Percentiles rank a stretch among this genome's conserved stretches.
These are phyloP conservation scores for Zhengitettix transpicula DNA, from an alignment of 2,888 invertebrate genomes.

Conservation along the genomic window DNA sequence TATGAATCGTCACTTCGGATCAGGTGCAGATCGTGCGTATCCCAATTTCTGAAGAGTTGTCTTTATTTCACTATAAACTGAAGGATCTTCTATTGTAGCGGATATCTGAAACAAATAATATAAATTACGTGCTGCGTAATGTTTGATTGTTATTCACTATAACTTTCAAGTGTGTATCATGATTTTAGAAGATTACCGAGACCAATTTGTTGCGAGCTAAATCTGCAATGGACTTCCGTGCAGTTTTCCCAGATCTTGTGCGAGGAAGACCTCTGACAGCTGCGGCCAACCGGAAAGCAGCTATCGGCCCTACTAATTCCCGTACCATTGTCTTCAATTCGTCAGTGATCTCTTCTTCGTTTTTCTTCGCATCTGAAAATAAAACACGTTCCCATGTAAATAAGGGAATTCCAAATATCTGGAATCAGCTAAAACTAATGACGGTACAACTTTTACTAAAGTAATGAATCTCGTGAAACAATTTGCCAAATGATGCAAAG, in stretches of 20 bases:
- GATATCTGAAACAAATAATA: constrained; percentile 35
- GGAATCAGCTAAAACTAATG: no score
- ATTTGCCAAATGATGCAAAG: no score
- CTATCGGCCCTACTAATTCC: constrained; percentile 67
- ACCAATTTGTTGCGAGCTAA: constrained; percentile 66
- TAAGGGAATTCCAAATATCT: no score
- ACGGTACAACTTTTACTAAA: no score
- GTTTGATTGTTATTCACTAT: not conserved
- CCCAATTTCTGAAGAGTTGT: constrained; percentile 57
- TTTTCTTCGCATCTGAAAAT: constrained; percentile 29
- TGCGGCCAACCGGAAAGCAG: constrained; percentile 65
- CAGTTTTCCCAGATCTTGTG: constrained; percentile 72
- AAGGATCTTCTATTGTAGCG: constrained; percentile 74
- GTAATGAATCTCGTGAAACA: no score
- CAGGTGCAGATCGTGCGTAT: constrained; percentile 37
- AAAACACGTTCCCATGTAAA: no score
- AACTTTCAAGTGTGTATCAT: not conserved
- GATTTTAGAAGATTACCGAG: constrained; percentile 31
- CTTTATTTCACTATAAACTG: constrained; percentile 64
- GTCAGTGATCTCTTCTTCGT: constrained; percentile 33
- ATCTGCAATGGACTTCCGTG: constrained; percentile 70
- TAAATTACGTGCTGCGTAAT: not conserved
- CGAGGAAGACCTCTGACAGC: constrained; percentile 69
- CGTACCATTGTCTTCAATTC: constrained; percentile 43
- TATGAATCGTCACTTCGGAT: constrained; percentile 6